Percentiles rank a stretch among this genome's conserved stretches.
Evolutionary conservation across 2,888 invertebrate genomes (phyloP).

Genomic region (Azorinus chamasolen): DNA sequence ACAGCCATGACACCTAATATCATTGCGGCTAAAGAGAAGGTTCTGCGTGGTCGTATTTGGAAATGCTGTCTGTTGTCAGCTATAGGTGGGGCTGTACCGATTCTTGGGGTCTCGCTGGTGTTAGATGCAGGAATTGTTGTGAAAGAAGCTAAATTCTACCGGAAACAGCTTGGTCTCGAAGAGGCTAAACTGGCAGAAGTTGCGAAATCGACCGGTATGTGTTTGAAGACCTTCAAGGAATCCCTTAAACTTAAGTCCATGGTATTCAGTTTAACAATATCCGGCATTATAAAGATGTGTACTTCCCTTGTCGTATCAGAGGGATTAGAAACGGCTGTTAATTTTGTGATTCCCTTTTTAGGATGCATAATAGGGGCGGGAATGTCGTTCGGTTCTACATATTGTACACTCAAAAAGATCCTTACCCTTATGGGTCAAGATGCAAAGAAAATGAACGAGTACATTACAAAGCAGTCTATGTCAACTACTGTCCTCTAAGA

Average conservation of each 20-base stretch:
- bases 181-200: neutral
- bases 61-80: neutral
- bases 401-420: neutral
- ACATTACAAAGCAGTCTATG: neutral
- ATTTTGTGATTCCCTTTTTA: neutral
- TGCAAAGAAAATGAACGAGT: neutral
- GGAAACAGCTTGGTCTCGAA: slow-evolving; percentile 27
- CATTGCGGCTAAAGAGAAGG: slow-evolving; percentile 4
- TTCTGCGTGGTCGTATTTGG: slow-evolving; percentile 3
- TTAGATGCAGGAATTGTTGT: slow-evolving; percentile 3
- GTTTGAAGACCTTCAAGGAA: too few relatives aligned
- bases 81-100: slow-evolving; percentile 10
- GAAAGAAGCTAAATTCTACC: slow-evolving; percentile 27
- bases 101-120: slow-evolving; percentile 11
- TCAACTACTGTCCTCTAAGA: neutral
- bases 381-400: neutral
- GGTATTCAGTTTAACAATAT: too few relatives aligned
- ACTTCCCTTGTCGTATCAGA: neutral
- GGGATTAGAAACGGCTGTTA: neutral
- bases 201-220: too few relatives aligned
- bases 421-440: neutral
- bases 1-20: neutral
- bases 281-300: too few relatives aligned
- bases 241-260: too few relatives aligned
- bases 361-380: neutral